Base-by-base conservation (phyloP, 1,140 invertebrate genomes). In the Trichonephila clavata region DNA sequence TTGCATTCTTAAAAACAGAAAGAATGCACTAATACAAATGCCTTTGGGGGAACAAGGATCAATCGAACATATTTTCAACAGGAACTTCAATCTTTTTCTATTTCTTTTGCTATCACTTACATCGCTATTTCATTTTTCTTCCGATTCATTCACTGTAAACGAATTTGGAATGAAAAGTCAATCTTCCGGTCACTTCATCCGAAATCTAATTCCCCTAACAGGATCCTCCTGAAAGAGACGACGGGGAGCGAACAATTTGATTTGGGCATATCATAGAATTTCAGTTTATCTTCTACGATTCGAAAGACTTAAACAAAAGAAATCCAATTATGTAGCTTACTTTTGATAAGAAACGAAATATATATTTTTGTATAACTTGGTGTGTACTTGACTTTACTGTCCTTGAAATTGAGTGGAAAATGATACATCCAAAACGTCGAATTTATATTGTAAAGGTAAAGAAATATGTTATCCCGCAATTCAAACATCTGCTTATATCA, bases 171-270 rank as follows among this genome's bases (percentile, higher is more conserved):
- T 16, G 4, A 77, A 32, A 18, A 27, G 27, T 14, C 14, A 32
- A 77, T 77, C 68, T 77, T 77, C 68, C 68, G 68, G 68, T 77
- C 68, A 77, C 27, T 77, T 77, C 68, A 4, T 18, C 16, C 27
- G 27, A 77, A 77, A 77, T 77, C 32, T 77, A 18, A 77, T 32
- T 77, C 27, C 10, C 24, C 27, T 10, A 77, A 32, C 68, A 14
- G 68, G 27, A 77, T 32, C 27, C 24, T 18, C 16, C 18, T 27
- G 27, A 27, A 77, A 77, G 27, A 27, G 14, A 77, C 27, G 68
- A 18, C 27, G 27, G 6, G 18, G 27, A 77, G 18, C n/a, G 18
- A 27, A 77, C 68, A 32, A 68, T 68, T 68, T 68, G 63, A 68
- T 68, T 24, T 27, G 7, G 63, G 8, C 13, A 68, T 1, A 24